Base-by-base conservation (phyloP, 2,888 invertebrate species). In the Caradrina clavipalpis region DNA sequence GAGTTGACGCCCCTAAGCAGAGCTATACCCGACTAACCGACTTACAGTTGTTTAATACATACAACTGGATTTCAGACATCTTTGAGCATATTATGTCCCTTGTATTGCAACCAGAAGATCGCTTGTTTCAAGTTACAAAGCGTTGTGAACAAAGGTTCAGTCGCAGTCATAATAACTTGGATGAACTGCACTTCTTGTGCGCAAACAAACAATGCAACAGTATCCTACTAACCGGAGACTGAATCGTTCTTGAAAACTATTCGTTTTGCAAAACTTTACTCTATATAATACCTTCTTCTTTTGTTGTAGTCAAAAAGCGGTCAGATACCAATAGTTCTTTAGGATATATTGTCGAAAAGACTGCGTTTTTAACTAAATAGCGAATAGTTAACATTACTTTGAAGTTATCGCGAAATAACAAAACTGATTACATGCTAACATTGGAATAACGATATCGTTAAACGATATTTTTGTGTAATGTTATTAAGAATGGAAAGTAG, bases 181-280 rank as follows among this genome's bases (percentile, higher is more conserved):
- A 47, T 51, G 15, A 21, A n/a, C 7, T 35, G 39, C 13, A 13
- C 39, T 39, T 39, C 19, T 45, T 15, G 56, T 53, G 47, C 50
- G 50, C 55, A 59, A 63, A 55, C 45, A n/a, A n/a, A 45, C 55
- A 19, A n/a, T 31, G 13, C 53, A 19, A 47, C 39, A 11, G 39
- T 39, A 39, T 2, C 13, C 39, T 1, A 39, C 39, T 31, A 49
- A 49, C 15, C 45, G 22, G 61, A 51, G 49, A 58, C 53, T 64
- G 59, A 49, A 49, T 59, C 42, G 56, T 64, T 61, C 64, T 64
- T 10, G 55, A 72, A 59, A 22, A 51, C 10, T 26, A 31, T 31
- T 63, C 21, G 17, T 39, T 39, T 11, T 39, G 2, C 31, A 35
- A 35, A 35, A 35, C 35, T 35, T 31, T 31, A 7, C 31, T 26